phyloP scores from a whole-genome alignment of 2,113 vertebrate species.

The Todiramphus saurophagus region DNA sequence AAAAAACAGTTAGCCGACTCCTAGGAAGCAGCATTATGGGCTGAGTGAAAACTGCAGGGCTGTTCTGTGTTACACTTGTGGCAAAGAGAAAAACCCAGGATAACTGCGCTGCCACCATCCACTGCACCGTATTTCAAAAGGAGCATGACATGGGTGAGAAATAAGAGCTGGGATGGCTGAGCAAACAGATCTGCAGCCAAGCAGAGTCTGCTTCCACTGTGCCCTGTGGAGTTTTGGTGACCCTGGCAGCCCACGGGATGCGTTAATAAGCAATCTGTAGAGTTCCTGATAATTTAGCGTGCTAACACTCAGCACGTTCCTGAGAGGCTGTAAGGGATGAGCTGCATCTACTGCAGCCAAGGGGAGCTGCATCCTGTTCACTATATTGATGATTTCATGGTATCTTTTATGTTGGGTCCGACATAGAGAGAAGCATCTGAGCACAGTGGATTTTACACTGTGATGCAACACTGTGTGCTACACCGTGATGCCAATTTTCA shows the following conservation, averaged over 20 bases:
- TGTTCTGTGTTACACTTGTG: background rate
- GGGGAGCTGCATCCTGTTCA: background rate
- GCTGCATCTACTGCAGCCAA: background rate
- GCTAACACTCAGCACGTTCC: background rate
- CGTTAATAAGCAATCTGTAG: rapidly evolving
- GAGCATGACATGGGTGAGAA: background rate
- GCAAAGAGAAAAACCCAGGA: background rate
- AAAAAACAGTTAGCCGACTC: background rate
- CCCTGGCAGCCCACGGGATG: rapidly evolving
- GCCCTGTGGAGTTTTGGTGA: background rate
- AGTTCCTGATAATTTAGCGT: background rate
- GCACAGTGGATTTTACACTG: rapidly evolving
- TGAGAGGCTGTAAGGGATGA: background rate
- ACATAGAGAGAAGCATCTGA: background rate
- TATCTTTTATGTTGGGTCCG: background rate
- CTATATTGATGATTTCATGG: rapidly evolving
- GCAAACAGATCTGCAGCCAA: background rate
- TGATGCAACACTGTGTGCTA: rapidly evolving
- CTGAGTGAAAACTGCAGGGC: background rate
- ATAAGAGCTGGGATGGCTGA: background rate
- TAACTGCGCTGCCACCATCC: rapidly evolving
- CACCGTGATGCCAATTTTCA: background rate
- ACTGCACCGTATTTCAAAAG: rapidly evolving
- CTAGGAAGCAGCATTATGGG: background rate
- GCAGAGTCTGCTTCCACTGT: background rate